Evolutionary conservation across 2,113 vertebrate genomes (phyloP).

Genomic region (Nerophis ophidion): DNA sequence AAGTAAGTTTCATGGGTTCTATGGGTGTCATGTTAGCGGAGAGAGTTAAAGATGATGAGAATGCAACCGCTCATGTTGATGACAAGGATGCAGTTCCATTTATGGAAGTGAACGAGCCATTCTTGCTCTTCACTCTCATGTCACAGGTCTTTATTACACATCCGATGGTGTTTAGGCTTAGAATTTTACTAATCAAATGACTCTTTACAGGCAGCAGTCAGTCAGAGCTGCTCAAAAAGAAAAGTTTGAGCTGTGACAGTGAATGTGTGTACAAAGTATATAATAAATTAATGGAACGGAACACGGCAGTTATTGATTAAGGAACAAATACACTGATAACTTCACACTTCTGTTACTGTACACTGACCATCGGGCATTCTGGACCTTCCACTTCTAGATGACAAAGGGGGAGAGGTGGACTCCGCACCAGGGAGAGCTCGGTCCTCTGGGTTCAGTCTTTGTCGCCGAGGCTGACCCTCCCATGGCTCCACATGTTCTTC

Average conservation of each 20-base stretch:
- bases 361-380: slow-evolving; percentile 96
- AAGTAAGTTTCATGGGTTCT: slow-evolving; percentile 7
- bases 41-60: slow-evolving; percentile 46
- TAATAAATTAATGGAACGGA: slow-evolving; percentile 58
- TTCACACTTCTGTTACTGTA: slow-evolving; percentile 95
- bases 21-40: slow-evolving; percentile 48
- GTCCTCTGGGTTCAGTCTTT: slow-evolving; percentile 74
- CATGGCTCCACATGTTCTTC: slow-evolving; percentile 51
- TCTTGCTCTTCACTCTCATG: slow-evolving; percentile 23
- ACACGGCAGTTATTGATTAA: slow-evolving; percentile 25
- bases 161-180: too few relatives aligned
- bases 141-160: slow-evolving; percentile 26
- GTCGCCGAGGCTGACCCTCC: slow-evolving; percentile 78
- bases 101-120: slow-evolving; percentile 17
- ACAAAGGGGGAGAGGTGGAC: slow-evolving; percentile 49
- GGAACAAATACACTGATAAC: slow-evolving; percentile 2
- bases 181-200: too few relatives aligned
- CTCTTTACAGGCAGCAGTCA: not conserved
- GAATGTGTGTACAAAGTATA: slow-evolving; percentile 32
- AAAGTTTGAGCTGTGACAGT: slow-evolving; percentile 25
- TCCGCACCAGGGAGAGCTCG: slow-evolving; percentile 73
- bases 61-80: slow-evolving; percentile 29
- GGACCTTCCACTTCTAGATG: slow-evolving; percentile 74
- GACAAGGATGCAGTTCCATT: slow-evolving; percentile 27
- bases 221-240: not conserved